These are phyloP conservation scores for Microtus montanus DNA, from an alignment of 2,113 vertebrate species.

Conservation along the genomic window DNA sequence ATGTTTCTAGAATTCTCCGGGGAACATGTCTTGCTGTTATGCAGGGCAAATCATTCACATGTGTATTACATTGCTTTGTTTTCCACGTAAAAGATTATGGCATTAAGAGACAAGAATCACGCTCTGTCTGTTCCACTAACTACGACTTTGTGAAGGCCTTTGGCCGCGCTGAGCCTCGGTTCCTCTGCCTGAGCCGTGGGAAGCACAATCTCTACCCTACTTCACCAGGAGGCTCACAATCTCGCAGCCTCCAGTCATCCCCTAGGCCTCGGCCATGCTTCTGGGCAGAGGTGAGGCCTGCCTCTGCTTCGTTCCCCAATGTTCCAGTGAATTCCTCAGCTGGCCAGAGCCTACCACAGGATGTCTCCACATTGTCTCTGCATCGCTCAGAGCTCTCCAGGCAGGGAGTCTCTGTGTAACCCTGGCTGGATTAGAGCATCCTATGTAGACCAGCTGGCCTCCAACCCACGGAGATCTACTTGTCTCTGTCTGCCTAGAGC, in stretches of 20 bases:
- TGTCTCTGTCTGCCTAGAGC: neutral
- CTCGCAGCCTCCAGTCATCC: too few relatives aligned
- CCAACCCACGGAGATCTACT: neutral
- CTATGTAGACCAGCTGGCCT: neutral
- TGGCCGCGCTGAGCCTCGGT: neutral
- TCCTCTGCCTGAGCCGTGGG: neutral
- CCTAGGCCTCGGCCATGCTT: neutral
- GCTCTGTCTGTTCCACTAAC: neutral
- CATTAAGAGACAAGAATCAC: neutral
- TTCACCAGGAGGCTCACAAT: neutral
- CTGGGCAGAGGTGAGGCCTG: neutral
- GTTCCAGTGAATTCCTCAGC: neutral
- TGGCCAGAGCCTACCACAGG: neutral
- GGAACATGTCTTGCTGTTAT: neutral
- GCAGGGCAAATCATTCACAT: neutral
- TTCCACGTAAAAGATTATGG: neutral
- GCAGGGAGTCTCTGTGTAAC: neutral
- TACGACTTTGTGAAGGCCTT: neutral
- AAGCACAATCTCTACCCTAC: neutral
- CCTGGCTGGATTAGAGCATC: neutral
- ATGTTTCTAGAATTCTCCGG: conserved; percentile 12
- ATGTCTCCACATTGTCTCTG: neutral
- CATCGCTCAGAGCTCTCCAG: neutral
- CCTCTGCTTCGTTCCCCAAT: neutral
- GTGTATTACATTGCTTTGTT: neutral